Evolutionary conservation across 2,888 invertebrate species (phyloP).

Genomic region (Drosophila quasianomalipes): DNA sequence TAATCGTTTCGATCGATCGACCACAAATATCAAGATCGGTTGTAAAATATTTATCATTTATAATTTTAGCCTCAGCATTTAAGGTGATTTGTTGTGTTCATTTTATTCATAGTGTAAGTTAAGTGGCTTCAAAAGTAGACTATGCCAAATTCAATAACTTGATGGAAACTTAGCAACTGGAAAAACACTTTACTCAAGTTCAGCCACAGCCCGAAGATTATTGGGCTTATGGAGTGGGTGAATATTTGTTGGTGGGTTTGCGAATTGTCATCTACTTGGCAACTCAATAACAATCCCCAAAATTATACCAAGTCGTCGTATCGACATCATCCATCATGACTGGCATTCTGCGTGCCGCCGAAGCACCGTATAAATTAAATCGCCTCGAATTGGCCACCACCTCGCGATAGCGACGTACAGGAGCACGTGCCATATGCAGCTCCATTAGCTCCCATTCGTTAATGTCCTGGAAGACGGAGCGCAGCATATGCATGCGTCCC

Average conservation of each 20-base stretch:
- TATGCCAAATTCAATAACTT: background rate
- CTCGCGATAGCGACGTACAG: constrained; percentile 60
- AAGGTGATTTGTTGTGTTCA: background rate
- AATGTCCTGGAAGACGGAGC: constrained; percentile 84
- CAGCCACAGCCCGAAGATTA: background rate
- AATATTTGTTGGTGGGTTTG: background rate
- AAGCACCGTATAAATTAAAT: constrained; percentile 59
- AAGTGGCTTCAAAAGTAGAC: constrained; percentile 8
- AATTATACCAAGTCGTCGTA: constrained; percentile 63
- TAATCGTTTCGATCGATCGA: background rate
- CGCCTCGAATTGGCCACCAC: constrained; percentile 69
- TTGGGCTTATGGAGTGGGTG: background rate
- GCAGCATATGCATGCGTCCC: constrained; percentile 87
- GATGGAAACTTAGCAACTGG: background rate
- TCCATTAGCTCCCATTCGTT: constrained; percentile 87
- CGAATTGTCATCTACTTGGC: background rate
- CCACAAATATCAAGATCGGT: background rate
- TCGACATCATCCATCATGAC: constrained; percentile 58
- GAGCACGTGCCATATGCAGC: constrained; percentile 68
- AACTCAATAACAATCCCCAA: constrained; percentile 70
- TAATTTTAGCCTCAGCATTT: background rate
- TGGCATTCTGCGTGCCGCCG: constrained; percentile 33
- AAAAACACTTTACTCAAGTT: background rate
- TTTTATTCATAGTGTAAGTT: background rate
- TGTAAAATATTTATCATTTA: background rate